A percentile compares a stretch with the other conserved stretches of the same genome.
phyloP scores from a whole-genome alignment of 2,888 invertebrate genomes.

The Stenodera caucasica region DNA sequence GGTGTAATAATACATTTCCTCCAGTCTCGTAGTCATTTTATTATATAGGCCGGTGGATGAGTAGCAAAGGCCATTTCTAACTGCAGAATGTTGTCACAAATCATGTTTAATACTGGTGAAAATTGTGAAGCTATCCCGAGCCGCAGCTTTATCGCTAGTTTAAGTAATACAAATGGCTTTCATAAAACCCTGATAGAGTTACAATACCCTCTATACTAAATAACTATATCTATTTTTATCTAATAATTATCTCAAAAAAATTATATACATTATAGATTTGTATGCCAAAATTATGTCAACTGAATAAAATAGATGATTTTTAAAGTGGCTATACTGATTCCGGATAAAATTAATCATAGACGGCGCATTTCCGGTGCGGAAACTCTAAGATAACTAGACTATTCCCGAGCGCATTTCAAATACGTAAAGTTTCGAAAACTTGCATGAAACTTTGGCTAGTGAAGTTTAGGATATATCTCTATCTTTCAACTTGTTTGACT shows the following conservation, averaged over 20 bases:
- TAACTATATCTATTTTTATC: neutral
- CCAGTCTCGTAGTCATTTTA: constrained; percentile 31
- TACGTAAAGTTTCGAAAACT: constrained; percentile 3
- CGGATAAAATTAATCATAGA: constrained; percentile 6
- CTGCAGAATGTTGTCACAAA: constrained; percentile 52
- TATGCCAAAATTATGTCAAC: constrained; percentile 2
- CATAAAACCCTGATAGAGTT: constrained; percentile 51
- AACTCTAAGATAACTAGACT: constrained; percentile 2
- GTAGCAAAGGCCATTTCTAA: constrained; percentile 46
- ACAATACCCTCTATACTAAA: constrained; percentile 26
- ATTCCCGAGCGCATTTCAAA: constrained; percentile 6
- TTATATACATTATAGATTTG: neutral
- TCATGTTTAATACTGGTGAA: constrained; percentile 56
- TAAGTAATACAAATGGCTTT: constrained; percentile 61
- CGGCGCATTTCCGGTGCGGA: constrained; percentile 2
- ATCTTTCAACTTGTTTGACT: neutral
- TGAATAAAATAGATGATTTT: constrained; percentile 1
- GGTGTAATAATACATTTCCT: constrained; percentile 22
- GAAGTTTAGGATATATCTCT: neutral
- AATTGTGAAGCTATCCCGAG: constrained; percentile 55
- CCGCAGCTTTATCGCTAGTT: constrained; percentile 58
- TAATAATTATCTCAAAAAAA: neutral
- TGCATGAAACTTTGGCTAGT: neutral
- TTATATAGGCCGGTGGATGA: constrained; percentile 39
- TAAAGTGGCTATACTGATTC: neutral